Conservation (phyloP, 1,140 invertebrate species). For the Proales similis region DNA sequence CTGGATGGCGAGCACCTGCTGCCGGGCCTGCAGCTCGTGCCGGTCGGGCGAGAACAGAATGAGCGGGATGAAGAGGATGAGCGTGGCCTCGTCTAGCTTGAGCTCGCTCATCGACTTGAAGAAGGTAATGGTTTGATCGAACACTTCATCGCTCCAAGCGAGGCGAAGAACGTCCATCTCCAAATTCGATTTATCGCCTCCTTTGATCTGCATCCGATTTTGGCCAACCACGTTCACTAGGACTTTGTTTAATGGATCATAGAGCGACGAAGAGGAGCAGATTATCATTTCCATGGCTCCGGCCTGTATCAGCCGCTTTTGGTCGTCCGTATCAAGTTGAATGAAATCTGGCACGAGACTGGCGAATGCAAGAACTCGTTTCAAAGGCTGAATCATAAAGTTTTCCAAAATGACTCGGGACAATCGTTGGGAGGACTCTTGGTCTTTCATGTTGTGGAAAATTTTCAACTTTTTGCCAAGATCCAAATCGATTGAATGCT, state of each 20-base stretch:
- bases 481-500: too few species aligned
- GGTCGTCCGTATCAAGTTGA: conserved; percentile 1
- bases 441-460: background rate
- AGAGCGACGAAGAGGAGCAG: conserved; percentile 19
- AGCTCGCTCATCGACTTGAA: conserved; percentile 18
- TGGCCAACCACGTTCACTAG: conserved; percentile 6
- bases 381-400: conserved; percentile 16
- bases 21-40: background rate
- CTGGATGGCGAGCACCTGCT: background rate
- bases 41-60: conserved; percentile 21
- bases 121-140: background rate
- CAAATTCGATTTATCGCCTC: background rate
- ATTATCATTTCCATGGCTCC: conserved; percentile 14
- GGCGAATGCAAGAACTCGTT: conserved; percentile 32
- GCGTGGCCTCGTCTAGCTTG: conserved; percentile 3
- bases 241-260: background rate
- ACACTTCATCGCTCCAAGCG: conserved; percentile 20
- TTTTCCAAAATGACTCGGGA: conserved; percentile 3
- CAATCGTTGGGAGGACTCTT: background rate
- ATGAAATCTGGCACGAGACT: conserved; percentile 10
- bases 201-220: background rate
- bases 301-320: conserved; percentile 1
- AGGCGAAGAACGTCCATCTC: background rate
- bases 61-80: conserved; percentile 1
- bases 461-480: background rate